Base-by-base conservation (phyloP, 2,888 invertebrate species). In the Rhagonycha fulva region DNA sequence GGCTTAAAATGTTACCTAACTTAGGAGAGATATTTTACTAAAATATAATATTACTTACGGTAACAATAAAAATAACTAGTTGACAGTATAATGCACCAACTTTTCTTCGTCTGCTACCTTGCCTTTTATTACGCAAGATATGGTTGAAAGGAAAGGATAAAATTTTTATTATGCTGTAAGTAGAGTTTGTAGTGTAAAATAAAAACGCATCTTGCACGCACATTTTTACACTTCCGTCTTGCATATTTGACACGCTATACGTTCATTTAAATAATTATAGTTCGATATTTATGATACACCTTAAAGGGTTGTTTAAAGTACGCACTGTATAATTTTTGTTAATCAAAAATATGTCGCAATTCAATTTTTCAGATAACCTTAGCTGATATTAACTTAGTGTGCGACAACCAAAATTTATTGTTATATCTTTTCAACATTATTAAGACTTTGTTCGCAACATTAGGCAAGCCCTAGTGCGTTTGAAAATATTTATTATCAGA, bases 161-260 rank as follows among this genome's bases (percentile, higher is more conserved):
- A 19, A 19, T 24, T 24, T 47, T 62, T 19, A 60, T 23, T 60
- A 68, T 72, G 26, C 60, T 72, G 11, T 62, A 32, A 61, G n/a
- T 47, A 62, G 61, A 30, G 68, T 68, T 28, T 72, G 62, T 68
- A 68, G 62, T 68, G 68, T 61, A 68, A 72, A 68, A 68, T 30
- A 61, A 68, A 72, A 72, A 72, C 72, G 67, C 68, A 72, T 62
- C 24, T 68, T 67, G 68, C 72, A 72, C 72, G 72, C 72, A 72
- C 68, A 72, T 72, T 72, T 68, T 72, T 72, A 72, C 72, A 72
- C 72, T 68, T 72, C 19, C 72, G 72, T 30, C 72, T 72, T 72
- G 72, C 67, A 72, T 72, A 67, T 72, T 72, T 68, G 23, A 62
- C 72, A 72, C 72, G 72, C 72, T 62, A 72, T 60, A 72, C 30